Evolutionary conservation across 2,888 invertebrate species (phyloP).

Genomic region (Cryptophagus acutangulus): DNA sequence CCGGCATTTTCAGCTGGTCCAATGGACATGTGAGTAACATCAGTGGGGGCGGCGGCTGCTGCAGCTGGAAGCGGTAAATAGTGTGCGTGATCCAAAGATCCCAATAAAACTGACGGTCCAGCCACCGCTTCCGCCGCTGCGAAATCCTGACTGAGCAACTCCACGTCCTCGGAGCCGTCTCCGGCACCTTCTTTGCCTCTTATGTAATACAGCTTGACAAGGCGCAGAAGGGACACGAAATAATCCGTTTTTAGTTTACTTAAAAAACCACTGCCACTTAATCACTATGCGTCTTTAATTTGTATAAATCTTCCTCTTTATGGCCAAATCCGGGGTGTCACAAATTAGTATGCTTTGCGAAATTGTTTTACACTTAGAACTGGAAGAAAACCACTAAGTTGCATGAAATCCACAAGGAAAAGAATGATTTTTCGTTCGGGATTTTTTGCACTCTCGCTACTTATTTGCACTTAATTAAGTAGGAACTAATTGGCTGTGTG

Average conservation of each 20-base stretch:
- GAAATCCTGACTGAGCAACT: constrained; percentile 39
- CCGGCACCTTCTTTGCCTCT: constrained; percentile 37
- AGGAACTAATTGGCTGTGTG: no score
- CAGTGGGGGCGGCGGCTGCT: constrained; percentile 36
- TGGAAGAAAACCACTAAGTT: no score
- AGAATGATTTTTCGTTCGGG: not conserved
- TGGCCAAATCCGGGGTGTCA: no score
- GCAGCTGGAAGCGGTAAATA: constrained; percentile 40
- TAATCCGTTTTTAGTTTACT: not conserved
- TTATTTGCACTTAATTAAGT: no score
- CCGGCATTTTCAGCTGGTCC: constrained; percentile 41
- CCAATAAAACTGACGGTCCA: constrained; percentile 33
- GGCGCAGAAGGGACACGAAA: not conserved
- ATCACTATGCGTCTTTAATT: not conserved
- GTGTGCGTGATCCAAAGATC: constrained; percentile 38
- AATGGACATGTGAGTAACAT: constrained; percentile 37
- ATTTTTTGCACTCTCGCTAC: no score
- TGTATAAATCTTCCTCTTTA: not conserved
- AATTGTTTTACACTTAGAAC: no score
- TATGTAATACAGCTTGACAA: constrained; percentile 41
- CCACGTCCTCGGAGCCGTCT: constrained; percentile 36
- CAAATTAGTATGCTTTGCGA: no score
- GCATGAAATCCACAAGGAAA: constrained; percentile 3
- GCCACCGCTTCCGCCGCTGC: constrained; percentile 31
- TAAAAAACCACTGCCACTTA: not conserved